A percentile compares a stretch with the other conserved stretches of the same genome.
phyloP scores from a whole-genome alignment of 2,797 vertebrate genomes.

The Mallotus villosus region DNA sequence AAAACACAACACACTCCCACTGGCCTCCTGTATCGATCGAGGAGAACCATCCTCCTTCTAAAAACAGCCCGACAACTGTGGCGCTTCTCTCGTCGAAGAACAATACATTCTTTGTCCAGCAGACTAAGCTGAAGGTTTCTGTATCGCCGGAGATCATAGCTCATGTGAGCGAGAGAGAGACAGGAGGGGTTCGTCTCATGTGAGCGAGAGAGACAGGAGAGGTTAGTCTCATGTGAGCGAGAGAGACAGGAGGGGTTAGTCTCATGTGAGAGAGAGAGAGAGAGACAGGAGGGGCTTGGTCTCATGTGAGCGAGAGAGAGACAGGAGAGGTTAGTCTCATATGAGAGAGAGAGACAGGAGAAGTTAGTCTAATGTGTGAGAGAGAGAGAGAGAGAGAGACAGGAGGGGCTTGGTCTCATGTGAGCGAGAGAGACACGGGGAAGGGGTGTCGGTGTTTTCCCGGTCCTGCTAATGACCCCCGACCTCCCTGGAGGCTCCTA shows the following conservation, averaged over 20 bases:
- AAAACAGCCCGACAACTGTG: not conserved
- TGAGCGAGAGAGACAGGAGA: not conserved
- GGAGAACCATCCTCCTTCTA: not conserved
- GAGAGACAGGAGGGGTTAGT: too few relatives aligned
- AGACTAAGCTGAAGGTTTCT: not conserved
- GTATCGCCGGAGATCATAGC: not conserved
- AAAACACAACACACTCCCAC: not conserved
- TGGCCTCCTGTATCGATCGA: not conserved
- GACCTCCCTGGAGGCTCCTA: slow-evolving; percentile 52
- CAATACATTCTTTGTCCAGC: not conserved
- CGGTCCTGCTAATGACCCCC: not conserved
- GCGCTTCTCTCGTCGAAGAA: not conserved
- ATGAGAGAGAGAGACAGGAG: too few relatives aligned
- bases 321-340: too few relatives aligned
- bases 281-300: too few relatives aligned
- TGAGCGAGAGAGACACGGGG: not conserved
- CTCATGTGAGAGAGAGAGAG: too few relatives aligned
- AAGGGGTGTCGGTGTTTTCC: not conserved
- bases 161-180: not conserved
- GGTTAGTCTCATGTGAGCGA: too few relatives aligned
- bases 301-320: too few relatives aligned
- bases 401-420: not conserved
- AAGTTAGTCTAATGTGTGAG: too few relatives aligned
- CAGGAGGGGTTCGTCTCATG: not conserved
- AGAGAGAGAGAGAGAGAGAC: not conserved